A percentile compares a stretch with the other conserved stretches of the same genome.
phyloP scores from a whole-genome alignment of 2,113 vertebrate genomes.

The Clarias gariepinus region DNA sequence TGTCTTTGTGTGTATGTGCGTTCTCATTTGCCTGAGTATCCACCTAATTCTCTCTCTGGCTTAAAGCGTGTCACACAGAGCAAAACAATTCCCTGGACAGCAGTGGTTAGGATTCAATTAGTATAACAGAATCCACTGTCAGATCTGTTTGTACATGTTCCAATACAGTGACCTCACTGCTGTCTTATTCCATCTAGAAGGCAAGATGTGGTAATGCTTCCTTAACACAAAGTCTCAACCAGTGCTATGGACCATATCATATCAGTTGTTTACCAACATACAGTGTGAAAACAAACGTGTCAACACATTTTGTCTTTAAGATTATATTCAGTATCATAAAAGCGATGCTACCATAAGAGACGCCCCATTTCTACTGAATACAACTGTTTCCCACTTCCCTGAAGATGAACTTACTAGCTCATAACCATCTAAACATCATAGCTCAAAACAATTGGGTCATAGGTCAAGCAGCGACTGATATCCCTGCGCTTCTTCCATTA shows the following conservation, averaged over 20 bases:
- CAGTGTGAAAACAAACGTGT: background rate
- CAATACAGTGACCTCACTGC: background rate
- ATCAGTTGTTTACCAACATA: background rate
- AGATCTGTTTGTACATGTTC: background rate
- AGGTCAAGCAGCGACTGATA: background rate
- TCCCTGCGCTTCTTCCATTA: background rate
- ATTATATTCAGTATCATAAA: background rate
- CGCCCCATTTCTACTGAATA: background rate
- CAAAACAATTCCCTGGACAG: conserved; percentile 20
- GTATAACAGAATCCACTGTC: conserved; percentile 6
- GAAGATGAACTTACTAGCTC: background rate
- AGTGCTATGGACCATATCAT: background rate
- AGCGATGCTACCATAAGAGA: background rate
- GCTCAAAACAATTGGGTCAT: background rate
- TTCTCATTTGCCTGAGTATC: background rate
- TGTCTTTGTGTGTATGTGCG: conserved; percentile 29
- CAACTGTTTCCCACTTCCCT: conserved; percentile 1
- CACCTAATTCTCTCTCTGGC: conserved; percentile 24
- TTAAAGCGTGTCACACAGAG: conserved; percentile 11
- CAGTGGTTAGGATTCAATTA: conserved; percentile 19
- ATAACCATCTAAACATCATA: background rate
- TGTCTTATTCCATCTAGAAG: background rate
- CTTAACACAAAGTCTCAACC: background rate
- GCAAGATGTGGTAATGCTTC: background rate
- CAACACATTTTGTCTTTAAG: too few relatives aligned